phyloP scores from a whole-genome alignment of 2,797 vertebrate species.

The Anableps anableps region DNA sequence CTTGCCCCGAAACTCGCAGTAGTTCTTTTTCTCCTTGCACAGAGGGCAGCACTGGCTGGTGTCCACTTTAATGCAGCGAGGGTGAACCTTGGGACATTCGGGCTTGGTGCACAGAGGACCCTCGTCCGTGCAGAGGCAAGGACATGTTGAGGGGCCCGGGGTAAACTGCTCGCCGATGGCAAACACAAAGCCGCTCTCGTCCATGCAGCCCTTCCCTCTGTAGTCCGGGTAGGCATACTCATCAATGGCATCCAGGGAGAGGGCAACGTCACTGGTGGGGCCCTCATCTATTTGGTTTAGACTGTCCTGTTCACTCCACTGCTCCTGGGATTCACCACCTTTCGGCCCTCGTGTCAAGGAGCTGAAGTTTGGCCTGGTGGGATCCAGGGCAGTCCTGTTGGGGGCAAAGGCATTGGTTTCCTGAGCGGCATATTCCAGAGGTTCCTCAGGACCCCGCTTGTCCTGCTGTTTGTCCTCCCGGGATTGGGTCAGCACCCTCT shows the following conservation, averaged over 20 bases:
- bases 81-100: constrained; percentile 95
- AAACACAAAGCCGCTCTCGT: constrained; percentile 97
- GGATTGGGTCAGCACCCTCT: constrained; percentile 73
- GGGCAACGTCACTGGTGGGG: constrained; percentile 81
- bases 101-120: constrained; percentile 94
- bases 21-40: constrained; percentile 96
- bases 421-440: constrained; percentile 74
- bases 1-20: constrained; percentile 96
- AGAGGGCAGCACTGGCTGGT: constrained; percentile 97
- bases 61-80: constrained; percentile 95
- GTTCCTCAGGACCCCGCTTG: constrained; percentile 73
- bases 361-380: constrained; percentile 79
- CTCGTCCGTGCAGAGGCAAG: constrained; percentile 98
- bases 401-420: constrained; percentile 82
- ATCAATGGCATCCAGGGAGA: constrained; percentile 88
- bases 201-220: constrained; percentile 97
- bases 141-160: constrained; percentile 94
- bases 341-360: constrained; percentile 77
- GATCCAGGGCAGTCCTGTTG: constrained; percentile 83
- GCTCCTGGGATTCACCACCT: constrained; percentile 78
- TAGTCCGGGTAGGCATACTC: constrained; percentile 98
- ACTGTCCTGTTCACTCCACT: constrained; percentile 77
- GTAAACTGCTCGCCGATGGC: constrained; percentile 96
- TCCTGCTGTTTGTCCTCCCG: constrained; percentile 69
- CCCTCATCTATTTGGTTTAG: constrained; percentile 83